Percentiles rank a stretch among this genome's conserved stretches.
Conservation (phyloP, 1,140 invertebrate species). For the Caenorhabditis latens region DNA sequence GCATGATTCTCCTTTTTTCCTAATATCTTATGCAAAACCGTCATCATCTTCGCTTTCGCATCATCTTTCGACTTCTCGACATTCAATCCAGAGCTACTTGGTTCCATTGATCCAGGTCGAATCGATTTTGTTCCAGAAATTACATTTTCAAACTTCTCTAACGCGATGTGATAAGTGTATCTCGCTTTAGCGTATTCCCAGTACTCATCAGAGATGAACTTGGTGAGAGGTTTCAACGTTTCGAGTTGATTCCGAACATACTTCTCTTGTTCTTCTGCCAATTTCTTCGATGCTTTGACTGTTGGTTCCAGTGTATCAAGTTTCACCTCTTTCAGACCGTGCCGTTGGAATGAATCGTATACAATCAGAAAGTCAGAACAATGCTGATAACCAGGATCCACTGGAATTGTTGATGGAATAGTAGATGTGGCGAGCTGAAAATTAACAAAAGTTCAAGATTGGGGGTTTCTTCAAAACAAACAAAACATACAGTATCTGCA, state of each 20-base stretch:
- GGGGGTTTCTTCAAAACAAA: background rate
- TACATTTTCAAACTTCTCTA: background rate
- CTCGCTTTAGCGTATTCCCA: background rate
- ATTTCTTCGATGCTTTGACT: background rate
- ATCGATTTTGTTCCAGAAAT: background rate
- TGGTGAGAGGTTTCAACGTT: slow-evolving; percentile 7
- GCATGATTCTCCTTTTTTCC: background rate
- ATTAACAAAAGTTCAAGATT: background rate
- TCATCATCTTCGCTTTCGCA: background rate
- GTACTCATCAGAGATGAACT: background rate
- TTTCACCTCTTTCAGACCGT: background rate
- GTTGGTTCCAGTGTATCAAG: background rate
- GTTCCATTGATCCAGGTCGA: slow-evolving; percentile 1
- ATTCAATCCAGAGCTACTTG: background rate
- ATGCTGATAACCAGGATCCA: slow-evolving; percentile 15
- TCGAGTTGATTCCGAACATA: background rate
- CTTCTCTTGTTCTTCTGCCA: slow-evolving; percentile 4
- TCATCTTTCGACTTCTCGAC: background rate
- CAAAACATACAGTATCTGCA: background rate
- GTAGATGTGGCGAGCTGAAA: background rate
- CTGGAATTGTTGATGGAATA: background rate
- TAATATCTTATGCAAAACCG: background rate
- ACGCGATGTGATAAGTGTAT: background rate
- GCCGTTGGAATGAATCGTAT: background rate
- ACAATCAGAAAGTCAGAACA: background rate